phyloP scores from a whole-genome alignment of 1,140 invertebrate species.

The Saccostrea cuccullata region DNA sequence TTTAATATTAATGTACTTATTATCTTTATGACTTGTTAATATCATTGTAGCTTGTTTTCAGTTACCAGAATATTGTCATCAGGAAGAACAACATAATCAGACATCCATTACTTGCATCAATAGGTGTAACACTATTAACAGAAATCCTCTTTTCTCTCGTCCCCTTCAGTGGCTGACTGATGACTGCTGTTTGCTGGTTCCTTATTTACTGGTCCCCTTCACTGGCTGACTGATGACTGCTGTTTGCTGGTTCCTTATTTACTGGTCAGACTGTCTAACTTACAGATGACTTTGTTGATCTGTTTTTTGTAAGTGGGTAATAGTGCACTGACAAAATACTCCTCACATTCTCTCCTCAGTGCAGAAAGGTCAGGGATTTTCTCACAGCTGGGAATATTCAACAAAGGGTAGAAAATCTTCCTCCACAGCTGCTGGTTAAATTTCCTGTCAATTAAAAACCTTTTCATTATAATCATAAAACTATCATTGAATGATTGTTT shows the following conservation, averaged over 20 bases:
- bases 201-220: background rate
- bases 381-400: conserved; percentile 74
- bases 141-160: background rate
- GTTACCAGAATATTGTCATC: too few species aligned
- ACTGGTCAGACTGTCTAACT: background rate
- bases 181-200: background rate
- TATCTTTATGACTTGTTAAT: too few species aligned
- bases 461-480: background rate
- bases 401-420: conserved; percentile 69
- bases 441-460: background rate
- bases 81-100: too few species aligned
- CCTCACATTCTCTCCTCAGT: conserved; percentile 69
- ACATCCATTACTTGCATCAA: too few species aligned
- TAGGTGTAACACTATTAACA: too few species aligned
- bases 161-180: background rate
- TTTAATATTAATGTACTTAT: too few species aligned
- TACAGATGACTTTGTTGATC: conserved; percentile 15
- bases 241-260: background rate
- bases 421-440: conserved; percentile 67
- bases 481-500: too few species aligned
- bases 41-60: too few species aligned
- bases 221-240: background rate
- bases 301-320: conserved; percentile 8
- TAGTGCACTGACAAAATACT: conserved; percentile 61
- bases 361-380: conserved; percentile 70